These are phyloP conservation scores for Epinephelus coioides DNA, from an alignment of 2,797 vertebrate genomes.

Conservation along the genomic window DNA sequence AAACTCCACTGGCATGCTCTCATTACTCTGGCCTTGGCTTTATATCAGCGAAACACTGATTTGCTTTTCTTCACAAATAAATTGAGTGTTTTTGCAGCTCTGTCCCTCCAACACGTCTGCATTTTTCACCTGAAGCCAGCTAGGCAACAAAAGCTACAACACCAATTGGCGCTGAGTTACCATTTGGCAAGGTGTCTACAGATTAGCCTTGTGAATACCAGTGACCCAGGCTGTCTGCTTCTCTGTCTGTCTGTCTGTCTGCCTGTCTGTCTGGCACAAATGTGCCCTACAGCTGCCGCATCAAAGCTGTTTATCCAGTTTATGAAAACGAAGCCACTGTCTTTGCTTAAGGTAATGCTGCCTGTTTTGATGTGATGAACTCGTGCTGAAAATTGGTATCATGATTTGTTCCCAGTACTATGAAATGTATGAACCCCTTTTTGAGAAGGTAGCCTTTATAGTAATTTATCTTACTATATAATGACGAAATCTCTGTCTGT, in stretches of 20 bases:
- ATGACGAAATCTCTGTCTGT: too few species aligned
- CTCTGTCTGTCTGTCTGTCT: not conserved
- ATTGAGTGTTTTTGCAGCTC: not conserved
- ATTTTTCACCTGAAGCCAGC: constrained; percentile 37
- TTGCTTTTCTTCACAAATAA: constrained; percentile 11
- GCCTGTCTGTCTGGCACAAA: constrained; percentile 36
- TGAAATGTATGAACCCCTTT: constrained; percentile 1
- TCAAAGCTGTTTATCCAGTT: constrained; percentile 29
- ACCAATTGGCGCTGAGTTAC: constrained; percentile 45
- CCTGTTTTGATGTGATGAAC: constrained; percentile 16
- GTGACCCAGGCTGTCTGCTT: constrained; percentile 33
- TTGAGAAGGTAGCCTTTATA: not conserved
- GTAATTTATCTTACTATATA: too few species aligned
- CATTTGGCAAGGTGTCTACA: constrained; percentile 64
- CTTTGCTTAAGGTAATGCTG: not conserved
- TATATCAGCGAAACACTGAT: not conserved
- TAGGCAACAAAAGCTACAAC: constrained; percentile 38
- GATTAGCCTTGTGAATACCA: constrained; percentile 34
- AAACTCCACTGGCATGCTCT: not conserved
- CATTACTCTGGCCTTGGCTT: constrained; percentile 25
- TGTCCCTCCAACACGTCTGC: constrained; percentile 11
- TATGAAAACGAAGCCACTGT: constrained; percentile 4
- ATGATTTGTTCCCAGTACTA: not conserved
- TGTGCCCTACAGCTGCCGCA: constrained; percentile 52
- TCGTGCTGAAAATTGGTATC: not conserved